These are phyloP conservation scores for Cyprinodon brontotheroides DNA, from an alignment of 2,113 vertebrate genomes.

Conservation along the genomic window DNA sequence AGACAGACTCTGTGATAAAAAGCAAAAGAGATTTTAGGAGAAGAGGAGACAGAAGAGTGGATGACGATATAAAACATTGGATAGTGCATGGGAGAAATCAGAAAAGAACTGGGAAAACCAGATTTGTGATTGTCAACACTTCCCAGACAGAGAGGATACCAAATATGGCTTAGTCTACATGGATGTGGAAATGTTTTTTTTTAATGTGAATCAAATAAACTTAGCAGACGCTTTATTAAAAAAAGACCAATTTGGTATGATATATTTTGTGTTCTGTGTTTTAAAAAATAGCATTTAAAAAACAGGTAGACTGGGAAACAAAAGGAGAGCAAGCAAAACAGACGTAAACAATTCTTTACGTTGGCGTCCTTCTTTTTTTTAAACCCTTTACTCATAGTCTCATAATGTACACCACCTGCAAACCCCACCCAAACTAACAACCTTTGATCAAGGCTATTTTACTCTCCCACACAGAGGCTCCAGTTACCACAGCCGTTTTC, in stretches of 20 bases:
- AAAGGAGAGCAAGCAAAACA: slow-evolving; percentile 21
- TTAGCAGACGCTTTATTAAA: slow-evolving; percentile 24
- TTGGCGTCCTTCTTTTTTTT: slow-evolving; percentile 1
- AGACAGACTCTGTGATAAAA: slow-evolving; percentile 30
- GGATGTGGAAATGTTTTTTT: slow-evolving; percentile 21
- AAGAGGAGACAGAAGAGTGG: slow-evolving; percentile 23
- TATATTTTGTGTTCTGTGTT: slow-evolving; percentile 31
- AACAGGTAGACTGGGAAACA: slow-evolving; percentile 12
- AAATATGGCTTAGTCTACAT: slow-evolving; percentile 27
- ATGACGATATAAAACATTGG: slow-evolving; percentile 30
- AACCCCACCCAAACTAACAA: slow-evolving; percentile 51
- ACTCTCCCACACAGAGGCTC: slow-evolving; percentile 47
- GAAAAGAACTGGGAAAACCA: slow-evolving; percentile 44
- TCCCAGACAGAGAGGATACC: slow-evolving; percentile 15
- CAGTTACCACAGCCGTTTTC: slow-evolving; percentile 47
- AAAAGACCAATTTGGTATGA: slow-evolving; percentile 17
- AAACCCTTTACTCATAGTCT: slow-evolving; percentile 21
- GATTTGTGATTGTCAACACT: slow-evolving; percentile 36
- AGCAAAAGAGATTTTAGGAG: slow-evolving; percentile 23
- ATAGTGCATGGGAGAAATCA: slow-evolving; percentile 22
- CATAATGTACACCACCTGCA: slow-evolving; percentile 51
- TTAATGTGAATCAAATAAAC: slow-evolving; percentile 26
- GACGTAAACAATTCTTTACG: slow-evolving; percentile 47
- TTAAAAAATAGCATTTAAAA: not conserved
- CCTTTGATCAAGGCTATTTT: slow-evolving; percentile 56